Percentiles rank a stretch among this genome's conserved stretches.
phyloP scores from a whole-genome alignment of 2,113 vertebrate genomes.

The Mellivora capensis region DNA sequence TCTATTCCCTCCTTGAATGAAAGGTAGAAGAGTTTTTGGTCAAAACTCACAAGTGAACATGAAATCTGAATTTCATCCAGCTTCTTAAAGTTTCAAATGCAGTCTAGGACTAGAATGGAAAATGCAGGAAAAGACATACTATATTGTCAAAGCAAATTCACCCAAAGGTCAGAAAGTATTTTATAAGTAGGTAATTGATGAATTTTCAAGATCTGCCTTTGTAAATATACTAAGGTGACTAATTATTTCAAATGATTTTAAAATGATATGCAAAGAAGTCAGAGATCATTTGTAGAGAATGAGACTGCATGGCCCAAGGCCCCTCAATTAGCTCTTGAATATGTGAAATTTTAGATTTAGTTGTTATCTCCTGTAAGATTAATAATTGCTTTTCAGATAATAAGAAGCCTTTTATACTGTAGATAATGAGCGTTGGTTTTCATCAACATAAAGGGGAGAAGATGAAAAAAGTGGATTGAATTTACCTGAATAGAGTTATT shows the following conservation, averaged over 20 bases:
- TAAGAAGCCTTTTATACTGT: background rate
- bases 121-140: background rate
- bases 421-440: background rate
- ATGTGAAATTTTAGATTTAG: constrained; percentile 35
- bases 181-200: background rate
- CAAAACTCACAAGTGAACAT: background rate
- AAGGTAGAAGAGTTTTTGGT: background rate
- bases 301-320: background rate
- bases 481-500: background rate
- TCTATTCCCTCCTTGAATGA: background rate
- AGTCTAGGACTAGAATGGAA: background rate
- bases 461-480: background rate
- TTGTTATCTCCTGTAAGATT: constrained; percentile 29
- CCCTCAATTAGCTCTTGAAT: constrained; percentile 4
- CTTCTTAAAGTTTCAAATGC: background rate
- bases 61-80: background rate
- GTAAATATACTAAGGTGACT: constrained; percentile 39
- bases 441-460: background rate
- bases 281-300: background rate
- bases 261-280: background rate
- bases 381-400: constrained; percentile 35
- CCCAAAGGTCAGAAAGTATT: background rate
- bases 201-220: background rate
- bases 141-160: background rate
- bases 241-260: constrained; percentile 39